Percentiles rank a stretch among this genome's conserved stretches.
phyloP scores from a whole-genome alignment of 1,140 invertebrate genomes.

The Zaprionus inermis region DNA sequence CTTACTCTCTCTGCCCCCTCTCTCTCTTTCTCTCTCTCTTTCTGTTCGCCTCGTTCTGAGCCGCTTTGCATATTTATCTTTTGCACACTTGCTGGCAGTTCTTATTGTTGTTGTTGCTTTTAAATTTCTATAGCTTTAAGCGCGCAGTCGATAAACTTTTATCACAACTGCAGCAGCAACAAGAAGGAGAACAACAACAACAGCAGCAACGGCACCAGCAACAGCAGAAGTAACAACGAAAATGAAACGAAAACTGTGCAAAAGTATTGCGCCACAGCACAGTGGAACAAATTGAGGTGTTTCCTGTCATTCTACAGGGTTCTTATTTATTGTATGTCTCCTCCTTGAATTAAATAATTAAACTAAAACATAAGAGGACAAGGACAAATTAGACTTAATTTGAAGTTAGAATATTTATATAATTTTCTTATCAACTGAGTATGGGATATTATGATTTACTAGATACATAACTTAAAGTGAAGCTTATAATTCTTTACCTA shows the following conservation, averaged over 20 bases:
- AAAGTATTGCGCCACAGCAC: constrained; percentile 54
- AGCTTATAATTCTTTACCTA: too few species aligned
- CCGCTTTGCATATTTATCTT: constrained; percentile 77
- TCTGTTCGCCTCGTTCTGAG: constrained; percentile 10
- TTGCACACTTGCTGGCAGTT: constrained; percentile 59
- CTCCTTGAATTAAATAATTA: too few species aligned
- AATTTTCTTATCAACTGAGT: too few species aligned
- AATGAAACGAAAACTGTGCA: constrained; percentile 53
- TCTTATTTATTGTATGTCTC: neutral
- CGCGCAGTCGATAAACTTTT: constrained; percentile 77
- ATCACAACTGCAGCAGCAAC: constrained; percentile 72
- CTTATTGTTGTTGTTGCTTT: constrained; percentile 40
- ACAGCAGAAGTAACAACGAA: constrained; percentile 31
- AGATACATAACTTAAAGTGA: too few species aligned
- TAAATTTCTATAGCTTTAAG: constrained; percentile 51
- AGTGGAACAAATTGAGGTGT: constrained; percentile 27
- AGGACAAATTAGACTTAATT: too few species aligned
- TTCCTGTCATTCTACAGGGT: neutral
- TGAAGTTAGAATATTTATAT: too few species aligned
- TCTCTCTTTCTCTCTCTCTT: constrained; percentile 6
- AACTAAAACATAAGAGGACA: too few species aligned
- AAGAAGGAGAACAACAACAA: constrained; percentile 30
- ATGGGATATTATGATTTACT: too few species aligned
- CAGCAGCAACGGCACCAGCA: constrained; percentile 47
- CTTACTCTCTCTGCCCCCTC: constrained; percentile 5